Evolutionary conservation across 2,888 invertebrate species (phyloP), one percentile per base, ranked within the genome.

Genomic region (Deilephila porcellus): DNA sequence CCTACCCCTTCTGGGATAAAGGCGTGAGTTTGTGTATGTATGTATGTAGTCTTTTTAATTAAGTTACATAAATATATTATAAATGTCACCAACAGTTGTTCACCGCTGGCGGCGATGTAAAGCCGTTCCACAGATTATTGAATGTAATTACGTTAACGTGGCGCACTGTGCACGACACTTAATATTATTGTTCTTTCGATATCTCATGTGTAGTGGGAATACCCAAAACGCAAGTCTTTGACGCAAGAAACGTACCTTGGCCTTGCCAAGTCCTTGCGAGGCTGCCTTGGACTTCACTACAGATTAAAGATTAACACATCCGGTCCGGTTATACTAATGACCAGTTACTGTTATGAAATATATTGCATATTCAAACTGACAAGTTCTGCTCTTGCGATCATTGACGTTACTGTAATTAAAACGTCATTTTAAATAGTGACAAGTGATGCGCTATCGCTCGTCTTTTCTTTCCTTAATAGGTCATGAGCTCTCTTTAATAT

Each of bases 61-160:
- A 45, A 14, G 14, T 3, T 11, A 45, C 14, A 45, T 45, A 14
- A 45, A 14, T 45, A 45, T 11, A 45, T 45, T 11, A 45, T 45
- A 45, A 45, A 14, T 45, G 45, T 45, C 25, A 67, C 72, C 72
- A 32, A 29, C n/a, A 60, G 73, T 85, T 87, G 77, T 70, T 20
- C 19, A 79, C 82, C 81, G 76, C 89, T 90, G 88, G 25, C 79
- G 72, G 79, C 84, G 87, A 85, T 83, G 82, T 83, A 86, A 81
- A 82, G 78, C 77, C 79, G 78, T 79, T 78, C 79, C 76, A 82
- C 82, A 83, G 81, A 82, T 82, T 82, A 85, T 86, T 85, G 83
- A 82, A 82, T 79, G 81, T 86, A 85, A 87, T 89, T 87, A 85
- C 83, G 67, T 29, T 79, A 79, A 79, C 83, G 80, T 81, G 80